Evolutionary conservation across 2,888 invertebrate genomes (phyloP), one percentile per base, ranked within the genome.

Genomic region (Drosophila multiciliata): DNA sequence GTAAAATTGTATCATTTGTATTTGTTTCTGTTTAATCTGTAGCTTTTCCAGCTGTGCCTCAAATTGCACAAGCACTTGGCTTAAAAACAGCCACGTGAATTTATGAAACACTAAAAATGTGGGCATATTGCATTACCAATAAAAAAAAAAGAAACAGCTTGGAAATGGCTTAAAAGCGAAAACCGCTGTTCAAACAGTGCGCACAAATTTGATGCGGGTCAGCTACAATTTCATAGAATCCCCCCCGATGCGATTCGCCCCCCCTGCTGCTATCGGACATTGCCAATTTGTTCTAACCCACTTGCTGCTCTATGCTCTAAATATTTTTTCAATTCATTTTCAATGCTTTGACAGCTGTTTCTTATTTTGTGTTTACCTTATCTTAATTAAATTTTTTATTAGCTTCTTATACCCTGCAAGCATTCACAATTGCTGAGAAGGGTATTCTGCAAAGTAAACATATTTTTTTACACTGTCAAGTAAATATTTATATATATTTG

Each of bases 281-380:
- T 65, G 65, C 23, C 75, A 80, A 80, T 80, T 62, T 42, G 74
- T 79, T 79, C 79, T 79, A 81, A 38, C 78, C 78, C 78, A 79
- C 17, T 79, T 79, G 62, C 54, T 33, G 38, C 38, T 66, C 73
- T 78, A 64, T 78, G 77, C 80, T 78, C 76, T 65, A 69, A 57
- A 78, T 80, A 76, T 52, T 66, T 80, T 72, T 73, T 60, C 75
- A 82, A 69, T 82, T 82, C 76, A 48, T 52, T 62, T 70, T 26
- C 36, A 55, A 42, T 67, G 68, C 69, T 62, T 20, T n/a, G 66
- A 60, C 69, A 66, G 57, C 73, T 63, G 54, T 62, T 79, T 66
- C 67, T 78, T 36, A 36, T 35, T 66, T 57, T 68, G 15, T 75
- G 57, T 78, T 73, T 58, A 45, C 61, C 40, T 40, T 73, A 66